phyloP scores from a whole-genome alignment of 2,113 vertebrate species.

The Naja naja region DNA sequence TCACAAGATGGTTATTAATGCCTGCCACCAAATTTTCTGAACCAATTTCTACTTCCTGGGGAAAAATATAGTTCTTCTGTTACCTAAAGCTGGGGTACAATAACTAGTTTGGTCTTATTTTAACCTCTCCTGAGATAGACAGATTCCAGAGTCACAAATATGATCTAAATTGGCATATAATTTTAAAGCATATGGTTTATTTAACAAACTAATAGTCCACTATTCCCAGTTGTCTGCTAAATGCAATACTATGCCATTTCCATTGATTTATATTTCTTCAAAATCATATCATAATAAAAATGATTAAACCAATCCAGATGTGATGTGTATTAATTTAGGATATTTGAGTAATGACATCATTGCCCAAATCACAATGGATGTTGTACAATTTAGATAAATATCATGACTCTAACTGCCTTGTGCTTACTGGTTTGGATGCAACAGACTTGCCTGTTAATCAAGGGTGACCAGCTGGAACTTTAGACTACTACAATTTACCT shows the following conservation, averaged over 20 bases:
- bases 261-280: not conserved
- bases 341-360: not conserved
- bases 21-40: not conserved
- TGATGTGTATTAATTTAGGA: not conserved
- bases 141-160: not conserved
- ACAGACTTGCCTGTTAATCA: not conserved
- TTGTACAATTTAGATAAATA: not conserved
- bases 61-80: not conserved
- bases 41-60: not conserved
- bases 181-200: not conserved
- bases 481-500: not conserved
- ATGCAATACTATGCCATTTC: not conserved
- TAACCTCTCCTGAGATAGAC: not conserved
- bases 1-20: not conserved
- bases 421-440: not conserved
- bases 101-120: no score
- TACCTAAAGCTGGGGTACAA: not conserved
- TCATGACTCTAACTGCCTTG: not conserved
- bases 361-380: not conserved
- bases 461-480: not conserved
- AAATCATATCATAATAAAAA: not conserved
- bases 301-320: not conserved
- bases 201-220: not conserved
- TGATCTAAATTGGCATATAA: not conserved
- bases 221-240: not conserved